Evolutionary conservation across 2,888 invertebrate species (phyloP).

Genomic region (Tipula helvola): DNA sequence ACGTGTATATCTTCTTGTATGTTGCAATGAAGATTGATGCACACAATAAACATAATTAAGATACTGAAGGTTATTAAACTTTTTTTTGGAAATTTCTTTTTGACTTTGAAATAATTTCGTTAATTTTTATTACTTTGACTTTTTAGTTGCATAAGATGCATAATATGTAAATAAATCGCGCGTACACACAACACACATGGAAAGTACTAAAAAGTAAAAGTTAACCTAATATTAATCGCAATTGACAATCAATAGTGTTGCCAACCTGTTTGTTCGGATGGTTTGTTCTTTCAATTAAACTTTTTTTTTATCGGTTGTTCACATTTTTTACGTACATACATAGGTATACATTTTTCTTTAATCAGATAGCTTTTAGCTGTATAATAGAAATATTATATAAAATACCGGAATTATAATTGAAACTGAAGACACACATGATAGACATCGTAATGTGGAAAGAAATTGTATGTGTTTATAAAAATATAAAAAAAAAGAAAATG

Average conservation of each 20-base stretch:
- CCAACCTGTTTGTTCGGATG: background rate
- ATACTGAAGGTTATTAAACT: background rate
- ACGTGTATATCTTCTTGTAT: background rate
- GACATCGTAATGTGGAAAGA: background rate
- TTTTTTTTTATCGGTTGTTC: background rate
- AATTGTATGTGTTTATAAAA: background rate
- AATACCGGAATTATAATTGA: background rate
- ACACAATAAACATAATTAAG: background rate
- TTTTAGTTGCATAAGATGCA: background rate
- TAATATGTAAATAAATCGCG: background rate
- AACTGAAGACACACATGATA: background rate
- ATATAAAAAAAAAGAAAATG: background rate
- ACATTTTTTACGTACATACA: background rate
- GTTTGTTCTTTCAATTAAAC: background rate
- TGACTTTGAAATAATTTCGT: background rate
- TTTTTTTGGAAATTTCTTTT: background rate
- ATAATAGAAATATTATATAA: background rate
- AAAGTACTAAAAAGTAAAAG: conserved; percentile 4
- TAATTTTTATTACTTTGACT: background rate
- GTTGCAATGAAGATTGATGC: background rate
- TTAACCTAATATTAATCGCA: background rate
- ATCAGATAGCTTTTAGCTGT: background rate
- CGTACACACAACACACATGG: background rate
- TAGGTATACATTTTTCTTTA: background rate
- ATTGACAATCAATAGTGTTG: background rate